Percentiles rank a stretch among this genome's conserved stretches.
These are phyloP conservation scores for Thereuonema tuberculata DNA, from an alignment of 1,140 invertebrate genomes.

Conservation along the genomic window DNA sequence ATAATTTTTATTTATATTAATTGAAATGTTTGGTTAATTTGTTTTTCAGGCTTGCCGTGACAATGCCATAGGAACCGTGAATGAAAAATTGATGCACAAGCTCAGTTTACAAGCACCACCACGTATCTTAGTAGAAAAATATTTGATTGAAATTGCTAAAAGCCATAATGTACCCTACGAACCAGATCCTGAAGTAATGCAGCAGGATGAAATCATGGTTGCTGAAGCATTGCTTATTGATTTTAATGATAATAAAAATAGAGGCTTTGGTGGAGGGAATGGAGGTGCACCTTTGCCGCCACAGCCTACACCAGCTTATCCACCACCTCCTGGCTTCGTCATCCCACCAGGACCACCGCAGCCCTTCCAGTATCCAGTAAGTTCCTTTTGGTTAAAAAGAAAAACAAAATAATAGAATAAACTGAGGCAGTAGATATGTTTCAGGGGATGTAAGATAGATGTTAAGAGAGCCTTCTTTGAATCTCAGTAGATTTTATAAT, in stretches of 20 bases:
- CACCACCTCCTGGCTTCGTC: conserved; percentile 4
- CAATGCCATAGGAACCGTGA: conserved; percentile 64
- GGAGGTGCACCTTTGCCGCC: conserved; percentile 26
- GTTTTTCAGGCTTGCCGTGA: conserved; percentile 62
- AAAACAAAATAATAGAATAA: too few species aligned
- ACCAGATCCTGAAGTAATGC: conserved; percentile 77
- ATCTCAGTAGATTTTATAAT: too few species aligned
- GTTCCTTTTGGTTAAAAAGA: too few species aligned
- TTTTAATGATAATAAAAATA: conserved; percentile 25
- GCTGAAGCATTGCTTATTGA: conserved; percentile 69
- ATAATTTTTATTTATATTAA: too few species aligned
- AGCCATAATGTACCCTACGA: conserved; percentile 84
- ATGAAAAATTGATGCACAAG: conserved; percentile 91
- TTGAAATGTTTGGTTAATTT: too few species aligned
- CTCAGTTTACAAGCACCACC: conserved; percentile 90
- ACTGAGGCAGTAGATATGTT: too few species aligned
- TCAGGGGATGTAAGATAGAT: too few species aligned
- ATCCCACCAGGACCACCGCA: background rate
- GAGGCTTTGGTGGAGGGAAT: conserved; percentile 35
- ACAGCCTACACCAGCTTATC: conserved; percentile 12
- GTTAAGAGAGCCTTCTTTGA: too few species aligned
- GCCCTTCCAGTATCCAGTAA: conserved; percentile 41
- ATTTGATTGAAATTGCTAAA: conserved; percentile 91
- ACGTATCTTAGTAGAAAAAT: conserved; percentile 89
- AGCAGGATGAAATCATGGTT: conserved; percentile 48